Evolutionary conservation across 1,140 invertebrate species (phyloP), one percentile per base, ranked within the genome.

Genomic region (Campodea augens): DNA sequence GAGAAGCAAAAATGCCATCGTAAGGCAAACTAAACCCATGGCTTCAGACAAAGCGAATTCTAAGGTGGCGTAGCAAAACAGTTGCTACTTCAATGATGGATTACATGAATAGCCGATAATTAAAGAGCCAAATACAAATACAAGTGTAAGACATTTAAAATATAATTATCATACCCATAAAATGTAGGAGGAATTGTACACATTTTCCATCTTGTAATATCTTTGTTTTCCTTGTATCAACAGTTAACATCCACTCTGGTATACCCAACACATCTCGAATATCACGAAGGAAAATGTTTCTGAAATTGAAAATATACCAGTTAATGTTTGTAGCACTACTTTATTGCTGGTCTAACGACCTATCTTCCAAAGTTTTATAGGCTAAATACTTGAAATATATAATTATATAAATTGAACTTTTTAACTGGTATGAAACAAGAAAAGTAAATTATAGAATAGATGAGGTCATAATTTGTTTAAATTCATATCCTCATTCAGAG

Each of bases 221-320:
- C 55, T 77, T 78, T 0, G 84, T 87, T 56, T 78, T 75, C 12
- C 86, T 69, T 25, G 73, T 74, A 63, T 92, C 87, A 7, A 87
- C 77, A 4, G 79, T 78, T 36, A 92, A 55, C 71, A 89, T 83
- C 88, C 87, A 92, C 54, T 84, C 77, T 0, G 86, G 85, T 32
- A 86, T 75, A 2, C 82, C 83, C 73, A 92, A 74, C 2, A 89
- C 74, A 45, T 73, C 64, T 38, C 85, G 69, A 2, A 90, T 68
- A 51, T 88, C 82, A 48, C 81, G 74, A 49, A 93, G 71, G 63
- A 92, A 92, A 62, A 81, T 77, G 1, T 79, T 74, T 10, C 82
- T 88, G 54, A 15, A 52, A 54, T 22, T 23, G 41, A 37, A 37
- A 45, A 7, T 47, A 40, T 41, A 38, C 39, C 42, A n/a, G 27